phyloP scores from a whole-genome alignment of 2,888 invertebrate species.

The Drosophila prolongata region DNA sequence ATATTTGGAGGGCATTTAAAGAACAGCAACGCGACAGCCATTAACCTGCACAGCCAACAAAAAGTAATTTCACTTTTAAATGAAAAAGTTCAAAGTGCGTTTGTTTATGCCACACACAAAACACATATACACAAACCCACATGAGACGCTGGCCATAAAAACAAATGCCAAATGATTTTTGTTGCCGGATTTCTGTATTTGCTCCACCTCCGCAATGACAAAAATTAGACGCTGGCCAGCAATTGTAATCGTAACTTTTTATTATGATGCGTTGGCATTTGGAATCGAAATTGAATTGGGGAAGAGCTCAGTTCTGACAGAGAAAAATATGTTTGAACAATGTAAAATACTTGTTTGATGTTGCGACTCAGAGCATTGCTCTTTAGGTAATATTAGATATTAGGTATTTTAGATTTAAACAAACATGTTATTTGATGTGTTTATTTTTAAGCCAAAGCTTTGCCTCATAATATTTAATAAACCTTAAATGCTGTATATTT shows the following conservation, averaged over 20 bases:
- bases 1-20: constrained; percentile 72
- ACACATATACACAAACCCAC: constrained; percentile 30
- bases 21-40: constrained; percentile 67
- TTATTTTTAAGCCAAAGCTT: no score
- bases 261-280: constrained; percentile 55
- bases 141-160: constrained; percentile 65
- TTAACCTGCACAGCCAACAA: constrained; percentile 61
- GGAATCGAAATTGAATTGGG: constrained; percentile 39
- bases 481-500: no score
- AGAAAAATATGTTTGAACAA: background rate
- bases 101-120: constrained; percentile 54
- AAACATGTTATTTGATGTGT: no score
- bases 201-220: constrained; percentile 15
- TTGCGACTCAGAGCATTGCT: no score
- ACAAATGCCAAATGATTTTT: constrained; percentile 73
- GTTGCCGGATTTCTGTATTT: constrained; percentile 34
- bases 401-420: no score
- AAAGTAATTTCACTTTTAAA: constrained; percentile 79
- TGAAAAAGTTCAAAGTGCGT: constrained; percentile 80
- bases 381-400: no score
- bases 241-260: constrained; percentile 72
- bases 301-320: background rate
- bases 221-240: constrained; percentile 63
- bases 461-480: no score
- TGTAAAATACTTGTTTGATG: background rate